Conservation (phyloP, 2,113 vertebrate genomes). For the Datnioides undecimradiatus region DNA sequence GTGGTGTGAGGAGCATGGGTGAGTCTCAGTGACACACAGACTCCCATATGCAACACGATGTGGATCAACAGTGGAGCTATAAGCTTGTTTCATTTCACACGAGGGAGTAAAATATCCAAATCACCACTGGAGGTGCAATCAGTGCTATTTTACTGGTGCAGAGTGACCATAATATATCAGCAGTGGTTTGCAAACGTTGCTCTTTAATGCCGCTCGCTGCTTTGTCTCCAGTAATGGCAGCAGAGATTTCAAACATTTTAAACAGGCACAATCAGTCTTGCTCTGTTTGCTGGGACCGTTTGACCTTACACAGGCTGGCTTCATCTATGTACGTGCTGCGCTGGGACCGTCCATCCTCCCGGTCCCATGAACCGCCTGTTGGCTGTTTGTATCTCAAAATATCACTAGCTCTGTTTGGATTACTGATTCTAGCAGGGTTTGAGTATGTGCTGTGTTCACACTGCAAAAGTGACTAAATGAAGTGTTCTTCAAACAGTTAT, state of each 20-base stretch:
- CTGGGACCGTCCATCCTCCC: neutral
- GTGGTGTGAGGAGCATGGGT: slow-evolving; percentile 10
- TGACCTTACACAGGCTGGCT: neutral
- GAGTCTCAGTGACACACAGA: neutral
- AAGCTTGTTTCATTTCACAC: neutral
- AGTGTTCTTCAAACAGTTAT: neutral
- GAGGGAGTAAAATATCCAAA: neutral
- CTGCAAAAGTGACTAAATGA: neutral
- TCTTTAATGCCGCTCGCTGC: neutral
- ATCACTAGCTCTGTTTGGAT: neutral
- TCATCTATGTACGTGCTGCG: neutral
- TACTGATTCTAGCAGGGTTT: neutral
- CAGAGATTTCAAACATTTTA: neutral
- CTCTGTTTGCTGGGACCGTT: neutral
- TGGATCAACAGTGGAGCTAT: neutral
- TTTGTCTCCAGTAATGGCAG: neutral
- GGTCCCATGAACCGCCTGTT: neutral
- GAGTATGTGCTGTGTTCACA: neutral
- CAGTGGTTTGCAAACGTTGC: neutral
- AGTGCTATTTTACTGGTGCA: neutral
- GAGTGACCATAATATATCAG: neutral
- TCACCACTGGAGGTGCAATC: neutral
- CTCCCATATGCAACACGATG: too few relatives aligned
- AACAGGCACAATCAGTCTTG: neutral
- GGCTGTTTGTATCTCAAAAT: neutral